These are phyloP conservation scores for Leucophora obtusa DNA, from an alignment of 2,888 invertebrate species.

Conservation along the genomic window DNA sequence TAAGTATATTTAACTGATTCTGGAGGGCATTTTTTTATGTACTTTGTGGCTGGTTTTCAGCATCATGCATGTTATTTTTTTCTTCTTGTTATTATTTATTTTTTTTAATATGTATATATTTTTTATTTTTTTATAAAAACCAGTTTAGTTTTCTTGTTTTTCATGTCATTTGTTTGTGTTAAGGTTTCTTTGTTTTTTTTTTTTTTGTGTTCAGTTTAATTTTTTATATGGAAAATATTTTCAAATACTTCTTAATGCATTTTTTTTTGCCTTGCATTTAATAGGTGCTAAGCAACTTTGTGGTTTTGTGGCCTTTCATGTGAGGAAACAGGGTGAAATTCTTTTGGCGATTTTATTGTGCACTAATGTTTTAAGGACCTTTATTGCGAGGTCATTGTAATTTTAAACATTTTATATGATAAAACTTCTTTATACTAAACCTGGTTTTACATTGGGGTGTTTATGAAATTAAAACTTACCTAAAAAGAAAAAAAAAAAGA, in stretches of 20 bases:
- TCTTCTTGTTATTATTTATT: conserved; percentile 16
- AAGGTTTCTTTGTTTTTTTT: conserved; percentile 35
- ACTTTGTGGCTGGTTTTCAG: conserved; percentile 6
- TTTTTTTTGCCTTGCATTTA: conserved; percentile 11
- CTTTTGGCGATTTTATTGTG: background rate
- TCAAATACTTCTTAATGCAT: conserved; percentile 8
- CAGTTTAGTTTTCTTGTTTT: conserved; percentile 42
- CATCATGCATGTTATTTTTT: conserved; percentile 29
- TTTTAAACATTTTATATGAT: background rate
- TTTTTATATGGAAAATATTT: conserved; percentile 4
- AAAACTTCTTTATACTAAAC: background rate
- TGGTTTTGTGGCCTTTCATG: conserved; percentile 10
- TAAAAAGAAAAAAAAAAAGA: conserved; percentile 39
- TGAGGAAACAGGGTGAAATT: conserved; percentile 16
- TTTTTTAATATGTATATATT: conserved; percentile 7
- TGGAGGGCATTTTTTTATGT: conserved; percentile 37
- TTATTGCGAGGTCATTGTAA: conserved; percentile 1
- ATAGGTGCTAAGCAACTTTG: conserved; percentile 11
- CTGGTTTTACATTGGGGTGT: conserved; percentile 9
- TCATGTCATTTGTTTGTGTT: conserved; percentile 20
- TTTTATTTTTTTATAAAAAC: conserved; percentile 33
- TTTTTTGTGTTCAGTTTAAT: background rate
- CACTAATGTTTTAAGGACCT: background rate
- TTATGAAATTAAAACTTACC: conserved; percentile 32
- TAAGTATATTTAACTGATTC: conserved; percentile 22